Base-by-base conservation (phyloP, 2,888 invertebrate species). In the Andrena chrysosceles region DNA sequence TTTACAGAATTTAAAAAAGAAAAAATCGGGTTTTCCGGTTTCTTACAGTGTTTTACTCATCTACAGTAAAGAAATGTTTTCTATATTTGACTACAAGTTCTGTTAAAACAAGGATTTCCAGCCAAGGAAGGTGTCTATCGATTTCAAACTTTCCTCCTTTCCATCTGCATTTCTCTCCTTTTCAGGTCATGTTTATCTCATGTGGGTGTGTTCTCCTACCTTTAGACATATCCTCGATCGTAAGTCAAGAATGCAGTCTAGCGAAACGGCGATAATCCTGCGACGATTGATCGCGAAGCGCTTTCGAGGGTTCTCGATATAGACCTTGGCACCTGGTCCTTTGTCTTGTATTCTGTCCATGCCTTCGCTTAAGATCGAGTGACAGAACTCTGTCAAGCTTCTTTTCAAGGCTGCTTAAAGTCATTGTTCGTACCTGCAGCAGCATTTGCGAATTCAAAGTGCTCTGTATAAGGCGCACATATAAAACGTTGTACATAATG, bases 221-320 rank as follows among this genome's bases (percentile, higher is more conserved):
- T 16, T 23, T 26, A 16, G 56, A 64, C 31, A 26, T 8, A 52
- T 42, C 73, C 59, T 13, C 52, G 60, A 69, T 73, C 70, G 74
- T 74, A 80, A 74, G 80, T 79, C 70, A 74, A 48, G 69, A 69
- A 70, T 33, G 69, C 81, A 74, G 69, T 79, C 81, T 79, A 73
- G 74, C 66, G 80, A 81, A 66, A 80, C 42, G 54, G 59, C 60
- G 81, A 82, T 82, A 82, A 82, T 79, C 66, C 80, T 49, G 66
- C 26, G 80, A 69, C 69, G 80, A 74, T 74, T 69, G 80, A 74
- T 82, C 80, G 81, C 42, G 23, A 7, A 66, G 48, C 63, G 69
- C 62, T 71, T 71, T 67, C 54, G 42, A 68, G 62, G 26, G 52
- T 66, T 68, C 54, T 72, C 48, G 64, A 70, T 67, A 54, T 71